Evolutionary conservation across 64 coral and sea anemone species (phyloP).

Genomic region (Stichodactyla mertensii): DNA sequence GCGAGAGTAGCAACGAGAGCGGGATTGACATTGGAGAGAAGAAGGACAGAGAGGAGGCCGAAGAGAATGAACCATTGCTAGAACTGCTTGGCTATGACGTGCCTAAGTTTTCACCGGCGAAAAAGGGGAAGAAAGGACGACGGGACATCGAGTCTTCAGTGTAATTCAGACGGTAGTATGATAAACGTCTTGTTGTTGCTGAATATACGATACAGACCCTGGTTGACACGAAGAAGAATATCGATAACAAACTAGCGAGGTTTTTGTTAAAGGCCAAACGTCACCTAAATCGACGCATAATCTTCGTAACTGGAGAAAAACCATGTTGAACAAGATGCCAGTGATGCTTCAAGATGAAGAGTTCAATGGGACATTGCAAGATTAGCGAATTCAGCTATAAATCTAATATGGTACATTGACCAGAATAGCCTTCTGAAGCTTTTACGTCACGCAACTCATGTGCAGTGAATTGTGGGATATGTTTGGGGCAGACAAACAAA

Average conservation of each 20-base stretch:
- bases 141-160: background rate
- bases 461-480: no score
- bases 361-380: no score
- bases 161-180: background rate
- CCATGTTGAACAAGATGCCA: no score
- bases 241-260: background rate
- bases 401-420: no score
- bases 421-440: no score
- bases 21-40: slow-evolving; percentile 17
- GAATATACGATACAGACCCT: background rate
- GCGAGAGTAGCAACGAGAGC: slow-evolving; percentile 13
- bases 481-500: no score
- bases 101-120: background rate
- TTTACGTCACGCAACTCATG: no score
- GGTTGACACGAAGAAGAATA: background rate
- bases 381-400: no score
- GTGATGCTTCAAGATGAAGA: no score
- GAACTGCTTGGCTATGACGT: background rate
- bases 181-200: background rate
- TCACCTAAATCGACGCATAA: background rate
- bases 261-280: background rate
- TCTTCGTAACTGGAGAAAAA: no score
- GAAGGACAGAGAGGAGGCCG: background rate
- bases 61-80: slow-evolving; percentile 7
- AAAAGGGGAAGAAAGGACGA: background rate